Evolutionary conservation across 2,888 invertebrate genomes (phyloP).

Genomic region (Pinctada fucata): DNA sequence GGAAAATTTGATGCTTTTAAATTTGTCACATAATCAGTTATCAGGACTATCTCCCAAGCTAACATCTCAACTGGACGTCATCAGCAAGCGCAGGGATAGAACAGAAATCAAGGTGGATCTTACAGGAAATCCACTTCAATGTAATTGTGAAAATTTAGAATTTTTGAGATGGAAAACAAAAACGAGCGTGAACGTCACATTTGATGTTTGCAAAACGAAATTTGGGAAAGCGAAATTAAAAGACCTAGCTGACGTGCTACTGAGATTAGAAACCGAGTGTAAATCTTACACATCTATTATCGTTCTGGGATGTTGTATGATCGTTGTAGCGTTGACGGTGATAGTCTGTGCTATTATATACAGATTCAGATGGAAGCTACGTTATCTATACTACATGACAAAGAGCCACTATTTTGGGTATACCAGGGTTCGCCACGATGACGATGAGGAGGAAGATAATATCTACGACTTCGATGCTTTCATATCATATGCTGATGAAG

Average conservation of each 20-base stretch:
- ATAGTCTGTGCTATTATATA: conserved; percentile 20
- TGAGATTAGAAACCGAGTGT: neutral
- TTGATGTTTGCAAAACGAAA: neutral
- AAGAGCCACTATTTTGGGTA: conserved; percentile 22
- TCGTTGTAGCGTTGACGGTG: neutral
- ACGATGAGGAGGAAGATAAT: neutral
- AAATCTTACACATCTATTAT: neutral
- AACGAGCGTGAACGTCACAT: neutral
- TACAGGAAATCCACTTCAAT: neutral
- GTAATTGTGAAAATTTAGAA: neutral
- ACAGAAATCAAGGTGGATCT: neutral
- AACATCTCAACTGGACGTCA: too few species aligned
- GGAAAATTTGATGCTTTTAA: too few species aligned
- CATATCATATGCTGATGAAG: conserved; percentile 48
- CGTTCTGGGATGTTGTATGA: neutral
- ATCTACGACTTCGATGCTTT: conserved; percentile 51
- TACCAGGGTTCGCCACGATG: neutral
- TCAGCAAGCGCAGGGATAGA: too few species aligned
- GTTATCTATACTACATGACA: conserved; percentile 33
- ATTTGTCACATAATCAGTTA: too few species aligned
- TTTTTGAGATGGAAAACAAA: neutral
- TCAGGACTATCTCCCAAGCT: too few species aligned
- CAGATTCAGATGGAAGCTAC: conserved; percentile 32
- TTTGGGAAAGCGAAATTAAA: neutral
- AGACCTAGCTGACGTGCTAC: neutral